These are phyloP conservation scores for Osmerus mordax DNA, from an alignment of 2,113 vertebrate genomes.

Conservation along the genomic window DNA sequence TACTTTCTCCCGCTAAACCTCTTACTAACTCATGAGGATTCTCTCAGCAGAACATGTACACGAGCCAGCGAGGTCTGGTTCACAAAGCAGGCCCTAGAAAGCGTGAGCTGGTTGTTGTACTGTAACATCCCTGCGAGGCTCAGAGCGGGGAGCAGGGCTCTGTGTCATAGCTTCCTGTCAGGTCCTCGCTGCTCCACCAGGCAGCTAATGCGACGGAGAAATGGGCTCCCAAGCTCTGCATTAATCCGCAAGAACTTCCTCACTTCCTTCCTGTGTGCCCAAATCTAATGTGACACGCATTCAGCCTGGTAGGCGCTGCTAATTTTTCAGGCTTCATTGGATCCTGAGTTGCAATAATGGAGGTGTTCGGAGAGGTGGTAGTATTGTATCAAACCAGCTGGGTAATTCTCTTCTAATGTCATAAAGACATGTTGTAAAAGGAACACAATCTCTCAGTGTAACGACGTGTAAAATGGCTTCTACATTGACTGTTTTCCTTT, in stretches of 20 bases:
- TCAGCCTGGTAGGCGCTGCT: constrained; percentile 60
- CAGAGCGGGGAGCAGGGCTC: constrained; percentile 20
- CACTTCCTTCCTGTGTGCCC: constrained; percentile 56
- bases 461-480: constrained; percentile 57
- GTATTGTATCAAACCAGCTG: constrained; percentile 26
- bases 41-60: constrained; percentile 7
- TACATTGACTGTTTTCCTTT: constrained; percentile 31
- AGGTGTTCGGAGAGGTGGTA: constrained; percentile 45
- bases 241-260: constrained; percentile 57
- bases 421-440: constrained; percentile 50
- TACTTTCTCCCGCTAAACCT: neutral
- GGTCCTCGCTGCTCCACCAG: constrained; percentile 59
- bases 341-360: constrained; percentile 45
- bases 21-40: constrained; percentile 7
- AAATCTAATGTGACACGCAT: constrained; percentile 70
- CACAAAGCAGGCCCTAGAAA: neutral
- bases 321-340: constrained; percentile 63
- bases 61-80: neutral
- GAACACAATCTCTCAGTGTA: constrained; percentile 64
- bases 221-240: constrained; percentile 58
- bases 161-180: constrained; percentile 63
- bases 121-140: constrained; percentile 54
- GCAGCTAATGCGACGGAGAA: constrained; percentile 69
- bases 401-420: constrained; percentile 56
- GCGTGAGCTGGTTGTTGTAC: constrained; percentile 20